Base-by-base conservation (phyloP, 2,797 vertebrate species). In the Anabas testudineus region DNA sequence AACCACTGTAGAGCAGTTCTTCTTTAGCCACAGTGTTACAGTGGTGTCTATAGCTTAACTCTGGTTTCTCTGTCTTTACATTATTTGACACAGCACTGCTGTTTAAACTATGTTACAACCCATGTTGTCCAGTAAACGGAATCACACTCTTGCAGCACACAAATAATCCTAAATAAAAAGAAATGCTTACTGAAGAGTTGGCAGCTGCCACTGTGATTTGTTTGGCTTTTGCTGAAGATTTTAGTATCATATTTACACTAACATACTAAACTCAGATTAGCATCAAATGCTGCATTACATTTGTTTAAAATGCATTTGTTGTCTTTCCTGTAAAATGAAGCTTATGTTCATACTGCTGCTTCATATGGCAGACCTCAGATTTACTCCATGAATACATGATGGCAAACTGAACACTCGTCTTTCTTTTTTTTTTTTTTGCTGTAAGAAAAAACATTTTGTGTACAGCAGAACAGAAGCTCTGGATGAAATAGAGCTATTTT, bases 61-160 rank as follows among this genome's bases (percentile, higher is more conserved):
- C 7, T 62, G 18, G 59, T 43, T 56, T 67, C 30, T 53, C 21
- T 36, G 55, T 24, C 30, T 63, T 41, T 19, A 42, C 19, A 46
- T 6, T 48, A 15, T 55, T 34, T 26, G 2, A 45, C 26, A 36
- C 10, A 0, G 19, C 5, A 12, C 7, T 1, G 4, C 10, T 43
- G 36, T 43, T 22, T 19, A 15, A 30, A 13, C 42, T 54, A 6
- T 1, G 3, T 47, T 10, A 3, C 1, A 9, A 7, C 5, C 19
- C 6, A 5, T 10, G n/a, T 18, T 9, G 21, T 26, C 4, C 14
- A 16, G 22, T 22, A 4, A 12, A 16, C 12, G 39, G 18, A 16
- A n/a, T 34, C 4, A 45, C 45, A n/a, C 15, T 16, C 22, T 39
- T 3, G 34, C 15, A 10, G 26, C n/a, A n/a, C n/a, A n/a, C n/a